Percentiles rank a stretch among this genome's conserved stretches.
These are phyloP conservation scores for Poeciliopsis gracilis DNA, from an alignment of 2,797 vertebrate genomes.

Conservation along the genomic window DNA sequence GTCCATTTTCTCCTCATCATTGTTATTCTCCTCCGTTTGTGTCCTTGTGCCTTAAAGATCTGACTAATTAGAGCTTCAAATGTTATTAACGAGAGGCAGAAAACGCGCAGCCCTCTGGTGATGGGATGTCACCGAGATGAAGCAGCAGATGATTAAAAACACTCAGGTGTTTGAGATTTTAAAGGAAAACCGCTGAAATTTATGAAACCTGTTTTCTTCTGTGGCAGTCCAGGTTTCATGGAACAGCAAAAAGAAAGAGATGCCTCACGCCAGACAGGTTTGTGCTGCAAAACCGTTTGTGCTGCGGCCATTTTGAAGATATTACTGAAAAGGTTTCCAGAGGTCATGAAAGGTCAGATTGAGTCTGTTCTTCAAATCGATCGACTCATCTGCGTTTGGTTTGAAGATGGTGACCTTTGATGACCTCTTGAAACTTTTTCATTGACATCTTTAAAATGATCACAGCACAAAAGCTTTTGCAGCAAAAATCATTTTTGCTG, in stretches of 20 bases:
- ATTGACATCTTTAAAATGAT: no score
- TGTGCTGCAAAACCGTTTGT: no score
- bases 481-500: no score
- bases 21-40: constrained; percentile 5
- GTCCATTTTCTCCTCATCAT: constrained; percentile 1
- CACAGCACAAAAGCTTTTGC: no score
- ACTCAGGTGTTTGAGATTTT: neutral
- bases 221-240: neutral
- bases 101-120: neutral
- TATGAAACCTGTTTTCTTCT: neutral
- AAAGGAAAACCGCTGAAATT: neutral
- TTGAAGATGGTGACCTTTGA: no score
- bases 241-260: neutral
- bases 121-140: constrained; percentile 4
- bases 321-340: no score
- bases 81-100: neutral
- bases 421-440: no score
- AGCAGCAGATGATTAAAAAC: constrained; percentile 1
- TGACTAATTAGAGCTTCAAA: constrained; percentile 12
- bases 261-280: no score
- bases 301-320: no score
- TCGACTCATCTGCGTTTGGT: no score
- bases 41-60: constrained; percentile 8
- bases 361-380: no score
- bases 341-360: no score